Conservation (phyloP, 1,140 invertebrate species). For the Euglossa dilemma region DNA sequence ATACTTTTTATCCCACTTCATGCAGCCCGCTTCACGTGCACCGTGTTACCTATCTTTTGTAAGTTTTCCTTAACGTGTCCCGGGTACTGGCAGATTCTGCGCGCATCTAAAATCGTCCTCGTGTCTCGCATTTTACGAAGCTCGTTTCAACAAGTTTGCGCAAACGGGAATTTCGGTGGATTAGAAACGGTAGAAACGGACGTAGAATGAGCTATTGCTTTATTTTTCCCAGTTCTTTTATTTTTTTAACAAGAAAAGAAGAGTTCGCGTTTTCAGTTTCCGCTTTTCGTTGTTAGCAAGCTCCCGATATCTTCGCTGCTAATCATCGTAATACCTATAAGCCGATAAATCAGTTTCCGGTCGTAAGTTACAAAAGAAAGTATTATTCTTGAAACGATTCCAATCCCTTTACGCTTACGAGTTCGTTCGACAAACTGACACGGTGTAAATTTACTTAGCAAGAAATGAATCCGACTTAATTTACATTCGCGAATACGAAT, state of each 20-base stretch:
- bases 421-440: background rate
- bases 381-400: background rate
- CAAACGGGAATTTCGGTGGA: background rate
- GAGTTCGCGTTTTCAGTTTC: too few relatives aligned
- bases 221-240: too few relatives aligned
- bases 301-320: too few relatives aligned
- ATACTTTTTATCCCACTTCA: conserved; percentile 32
- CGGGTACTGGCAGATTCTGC: background rate
- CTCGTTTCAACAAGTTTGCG: conserved; percentile 13
- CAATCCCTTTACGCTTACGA: background rate
- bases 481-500: background rate
- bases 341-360: background rate
- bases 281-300: too few relatives aligned
- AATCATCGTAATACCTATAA: background rate
- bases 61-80: conserved; percentile 22
- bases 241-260: too few relatives aligned
- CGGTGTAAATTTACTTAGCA: background rate
- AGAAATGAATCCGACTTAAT: background rate
- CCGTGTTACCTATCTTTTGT: conserved; percentile 7
- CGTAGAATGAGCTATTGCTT: background rate
- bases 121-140: conserved; percentile 19
- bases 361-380: background rate
- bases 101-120: background rate
- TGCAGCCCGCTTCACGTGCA: conserved; percentile 1
- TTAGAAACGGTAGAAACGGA: background rate